Evolutionary conservation across 2,113 vertebrate genomes (phyloP).

Genomic region (Otocyon megalotis): DNA sequence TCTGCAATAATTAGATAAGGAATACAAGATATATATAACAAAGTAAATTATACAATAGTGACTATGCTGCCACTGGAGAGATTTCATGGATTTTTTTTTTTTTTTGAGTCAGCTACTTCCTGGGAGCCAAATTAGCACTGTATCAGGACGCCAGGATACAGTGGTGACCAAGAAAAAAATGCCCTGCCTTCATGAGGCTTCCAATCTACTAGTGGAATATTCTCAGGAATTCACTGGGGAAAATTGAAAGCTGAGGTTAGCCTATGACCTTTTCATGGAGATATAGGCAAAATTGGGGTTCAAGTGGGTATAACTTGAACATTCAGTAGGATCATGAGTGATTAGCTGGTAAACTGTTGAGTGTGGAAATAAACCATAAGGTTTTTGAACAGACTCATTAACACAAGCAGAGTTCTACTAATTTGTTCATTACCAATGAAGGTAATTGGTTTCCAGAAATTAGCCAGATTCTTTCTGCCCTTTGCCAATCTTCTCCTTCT

Average conservation of each 20-base stretch:
- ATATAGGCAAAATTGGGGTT: neutral
- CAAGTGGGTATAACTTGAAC: neutral
- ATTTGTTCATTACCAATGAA: neutral
- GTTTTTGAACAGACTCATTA: neutral
- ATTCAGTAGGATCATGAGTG: neutral
- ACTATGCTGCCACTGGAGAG: neutral
- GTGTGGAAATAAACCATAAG: neutral
- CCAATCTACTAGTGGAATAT: neutral
- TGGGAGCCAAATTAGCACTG: neutral
- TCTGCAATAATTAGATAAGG: constrained; percentile 28
- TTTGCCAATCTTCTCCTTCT: neutral
- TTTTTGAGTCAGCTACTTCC: neutral
- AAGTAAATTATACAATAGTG: constrained; percentile 6
- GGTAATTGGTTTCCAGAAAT: neutral
- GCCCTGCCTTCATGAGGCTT: neutral
- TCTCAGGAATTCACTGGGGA: rapidly evolving
- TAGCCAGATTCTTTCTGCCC: neutral
- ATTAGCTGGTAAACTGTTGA: neutral
- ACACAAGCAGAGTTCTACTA: neutral
- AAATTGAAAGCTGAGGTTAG: neutral
- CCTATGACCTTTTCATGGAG: neutral
- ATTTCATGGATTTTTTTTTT: neutral
- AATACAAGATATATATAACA: neutral
- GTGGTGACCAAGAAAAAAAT: rapidly evolving
- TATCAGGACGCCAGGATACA: too few relatives aligned